phyloP scores from a whole-genome alignment of 2,888 invertebrate species.

The Mylabris sibirica region DNA sequence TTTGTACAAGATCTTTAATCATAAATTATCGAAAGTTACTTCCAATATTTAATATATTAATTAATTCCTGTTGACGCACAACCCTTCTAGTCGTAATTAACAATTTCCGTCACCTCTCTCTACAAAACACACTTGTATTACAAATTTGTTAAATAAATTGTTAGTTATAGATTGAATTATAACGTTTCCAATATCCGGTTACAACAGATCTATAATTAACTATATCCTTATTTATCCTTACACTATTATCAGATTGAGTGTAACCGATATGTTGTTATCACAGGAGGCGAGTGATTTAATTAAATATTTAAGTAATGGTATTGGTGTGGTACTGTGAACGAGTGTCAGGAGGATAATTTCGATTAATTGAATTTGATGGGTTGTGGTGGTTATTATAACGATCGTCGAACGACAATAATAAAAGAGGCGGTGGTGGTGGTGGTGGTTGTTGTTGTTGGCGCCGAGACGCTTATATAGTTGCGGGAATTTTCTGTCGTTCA shows the following conservation, averaged over 20 bases:
- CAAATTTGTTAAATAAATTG: neutral
- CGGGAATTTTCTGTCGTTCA: conserved; percentile 30
- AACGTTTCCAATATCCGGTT: neutral
- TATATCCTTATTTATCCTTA: neutral
- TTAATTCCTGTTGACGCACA: neutral
- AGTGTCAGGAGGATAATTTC: conserved; percentile 19
- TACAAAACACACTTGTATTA: no score
- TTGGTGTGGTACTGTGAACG: neutral
- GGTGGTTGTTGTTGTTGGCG: conserved; percentile 23
- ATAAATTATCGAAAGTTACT: no score
- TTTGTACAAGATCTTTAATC: neutral
- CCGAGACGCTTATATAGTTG: conserved; percentile 23
- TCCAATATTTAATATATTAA: neutral
- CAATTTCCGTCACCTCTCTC: neutral
- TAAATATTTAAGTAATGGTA: no score
- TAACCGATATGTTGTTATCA: no score
- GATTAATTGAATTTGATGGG: neutral
- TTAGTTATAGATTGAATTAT: neutral
- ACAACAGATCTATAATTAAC: no score
- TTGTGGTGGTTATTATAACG: neutral
- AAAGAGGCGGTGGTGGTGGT: conserved; percentile 17
- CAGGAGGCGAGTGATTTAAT: neutral
- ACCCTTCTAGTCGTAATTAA: neutral
- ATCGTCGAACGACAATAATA: neutral
- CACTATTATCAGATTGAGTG: no score